phyloP scores from a whole-genome alignment of 2,888 invertebrate species.

The Metalampra italica region DNA sequence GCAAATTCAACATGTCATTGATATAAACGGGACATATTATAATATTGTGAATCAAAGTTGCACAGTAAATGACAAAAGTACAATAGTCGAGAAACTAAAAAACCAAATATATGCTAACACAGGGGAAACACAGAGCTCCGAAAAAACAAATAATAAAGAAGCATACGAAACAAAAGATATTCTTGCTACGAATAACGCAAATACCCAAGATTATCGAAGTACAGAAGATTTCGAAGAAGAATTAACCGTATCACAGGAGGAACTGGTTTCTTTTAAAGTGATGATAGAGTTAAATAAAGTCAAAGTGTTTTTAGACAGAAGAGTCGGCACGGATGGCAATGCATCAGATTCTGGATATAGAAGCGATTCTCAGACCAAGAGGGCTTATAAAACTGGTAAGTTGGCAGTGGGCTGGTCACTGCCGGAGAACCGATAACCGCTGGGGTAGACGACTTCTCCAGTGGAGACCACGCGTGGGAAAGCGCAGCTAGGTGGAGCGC shows the following conservation, averaged over 20 bases:
- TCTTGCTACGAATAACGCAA: background rate
- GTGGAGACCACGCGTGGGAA: too few species aligned
- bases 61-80: background rate
- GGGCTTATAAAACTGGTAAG: conserved; percentile 21
- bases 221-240: background rate
- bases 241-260: conserved; percentile 15
- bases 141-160: conserved; percentile 1
- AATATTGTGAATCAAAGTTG: background rate
- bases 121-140: too few species aligned
- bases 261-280: conserved; percentile 54
- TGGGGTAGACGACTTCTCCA: too few species aligned
- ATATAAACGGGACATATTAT: conserved; percentile 1
- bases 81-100: background rate
- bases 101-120: background rate
- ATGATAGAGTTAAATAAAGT: conserved; percentile 56
- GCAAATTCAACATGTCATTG: conserved; percentile 6
- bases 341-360: conserved; percentile 51
- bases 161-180: background rate
- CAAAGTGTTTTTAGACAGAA: conserved; percentile 38
- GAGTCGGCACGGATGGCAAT: conserved; percentile 21
- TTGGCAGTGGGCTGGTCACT: too few species aligned
- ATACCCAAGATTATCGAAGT: conserved; percentile 1
- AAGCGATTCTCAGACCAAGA: conserved; percentile 43
- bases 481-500: too few species aligned
- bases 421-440: too few species aligned